Evolutionary conservation across 2,113 vertebrate genomes (phyloP), one percentile per base, ranked within the genome.

Genomic region (Ptychochromis oligacanthus): DNA sequence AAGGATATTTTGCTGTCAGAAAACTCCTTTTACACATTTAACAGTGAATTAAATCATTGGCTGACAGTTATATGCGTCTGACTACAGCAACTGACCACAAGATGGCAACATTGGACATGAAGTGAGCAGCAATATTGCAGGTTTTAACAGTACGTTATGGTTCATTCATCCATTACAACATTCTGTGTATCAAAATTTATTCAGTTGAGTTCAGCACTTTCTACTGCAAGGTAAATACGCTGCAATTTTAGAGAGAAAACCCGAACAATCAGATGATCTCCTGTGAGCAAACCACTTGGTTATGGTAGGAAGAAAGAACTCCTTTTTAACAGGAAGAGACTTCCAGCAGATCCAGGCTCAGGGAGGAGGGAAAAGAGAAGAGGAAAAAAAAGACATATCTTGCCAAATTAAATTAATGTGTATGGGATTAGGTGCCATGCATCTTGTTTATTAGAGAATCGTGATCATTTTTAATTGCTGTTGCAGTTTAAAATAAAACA

Each of bases 51-150:
- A 80, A 83, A 84, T 76, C 22, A 57, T 2, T 26, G 15, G 20
- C 52, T 83, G 65, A 79, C 31, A 61, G 26, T 60, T 12, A 65
- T 43, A 15, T 55, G 26, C 24, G 5, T 76, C 78, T 70, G 34
- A 1, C 18, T 75, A 8, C 75, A 28, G 7, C 12, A 18, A 14
- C 3, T 49, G 4, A 54, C 64, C 93, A 75, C 70, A 49, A 89
- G 93, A 31, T 86, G 93, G 89, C 38, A 64, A 9, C 60, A 43
- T 74, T 58, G 12, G 22, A 28, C 58, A 65, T n/a, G 11, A 24
- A 62, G 56, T 36, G 31, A 43, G 28, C 28, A n/a, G 5, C 67
- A 34, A 26, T 46, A 28, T 14, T 46, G 22, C 36, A 6, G 36
- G 4, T 7, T 36, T 36, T 36, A 36, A 6, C 36, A 36, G 36